A percentile compares a stretch with the other conserved stretches of the same genome.
Evolutionary conservation across 2,888 invertebrate species (phyloP).

Genomic region (Resseliella maxima): DNA sequence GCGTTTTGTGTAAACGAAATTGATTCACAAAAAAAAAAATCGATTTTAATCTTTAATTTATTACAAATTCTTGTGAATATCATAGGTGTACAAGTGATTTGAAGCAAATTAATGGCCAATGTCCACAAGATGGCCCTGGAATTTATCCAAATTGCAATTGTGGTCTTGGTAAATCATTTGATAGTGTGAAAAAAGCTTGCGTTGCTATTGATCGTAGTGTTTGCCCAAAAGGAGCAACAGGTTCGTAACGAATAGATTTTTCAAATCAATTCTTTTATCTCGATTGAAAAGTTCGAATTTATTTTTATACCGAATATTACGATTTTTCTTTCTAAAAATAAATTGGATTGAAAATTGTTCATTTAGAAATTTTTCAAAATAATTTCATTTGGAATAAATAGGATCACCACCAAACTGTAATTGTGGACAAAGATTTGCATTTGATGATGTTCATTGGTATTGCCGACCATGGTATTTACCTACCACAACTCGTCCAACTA

Average conservation of each 20-base stretch:
- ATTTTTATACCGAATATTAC: too few relatives aligned
- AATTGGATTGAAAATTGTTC: too few relatives aligned
- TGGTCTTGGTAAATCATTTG: neutral
- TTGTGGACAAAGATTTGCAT: neutral
- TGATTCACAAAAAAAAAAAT: neutral
- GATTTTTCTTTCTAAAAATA: too few relatives aligned
- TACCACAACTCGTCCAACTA: neutral
- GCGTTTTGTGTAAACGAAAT: neutral
- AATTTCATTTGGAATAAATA: neutral
- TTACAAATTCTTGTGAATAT: neutral
- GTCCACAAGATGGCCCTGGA: neutral
- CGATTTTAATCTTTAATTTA: neutral
- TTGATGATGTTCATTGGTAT: conserved; percentile 30
- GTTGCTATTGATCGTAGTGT: neutral
- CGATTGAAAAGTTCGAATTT: neutral
- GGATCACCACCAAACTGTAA: neutral
- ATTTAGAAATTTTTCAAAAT: neutral
- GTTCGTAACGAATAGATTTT: neutral
- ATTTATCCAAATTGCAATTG: conserved; percentile 11
- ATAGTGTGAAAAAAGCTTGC: neutral
- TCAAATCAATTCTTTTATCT: neutral
- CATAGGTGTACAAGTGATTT: neutral
- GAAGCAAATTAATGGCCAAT: neutral
- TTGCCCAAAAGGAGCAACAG: neutral
- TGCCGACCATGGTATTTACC: conserved; percentile 13